Evolutionary conservation across 2,113 vertebrate species (phyloP), one percentile per base, ranked within the genome.

Genomic region (Miniopterus natalensis): DNA sequence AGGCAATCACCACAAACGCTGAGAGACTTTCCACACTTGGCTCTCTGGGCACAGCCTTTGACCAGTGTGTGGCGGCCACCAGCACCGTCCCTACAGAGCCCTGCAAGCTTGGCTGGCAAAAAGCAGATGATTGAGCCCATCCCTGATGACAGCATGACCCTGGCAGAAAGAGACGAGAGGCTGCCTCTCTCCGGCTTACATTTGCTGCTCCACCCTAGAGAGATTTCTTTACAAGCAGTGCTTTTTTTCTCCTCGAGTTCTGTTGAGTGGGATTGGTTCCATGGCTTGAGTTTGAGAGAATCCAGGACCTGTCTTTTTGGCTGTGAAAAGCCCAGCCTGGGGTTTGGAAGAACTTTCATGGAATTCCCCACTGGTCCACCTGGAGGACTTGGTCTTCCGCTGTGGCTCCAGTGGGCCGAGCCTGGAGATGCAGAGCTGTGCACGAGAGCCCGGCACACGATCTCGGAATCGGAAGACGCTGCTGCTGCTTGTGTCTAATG

Each of bases 231-330:
- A 63, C 20, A 78, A 78, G 55, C 7, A 49, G 21, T 18, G 3
- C 8, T 57, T 66, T 83, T 73, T 51, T 29, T 42, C 51, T 70
- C n/a, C 45, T 80, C 12, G 31, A 57, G 75, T 57, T 10, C 40
- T 47, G 68, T 11, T 12, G 36, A 74, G 8, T 75, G 47, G 66
- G 68, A 74, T 49, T 83, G 36, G 57, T 66, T 88, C 49, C 65
- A 7, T 91, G 42, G 27, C 74, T 81, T 68, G 5, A 42, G 25
- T 91, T 80, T 66, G 55, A 93, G 42, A 92, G n/a, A 92, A 83
- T 47, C 45, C 11, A 73, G 40, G 20, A 42, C 36, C 18, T 27
- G 1, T 57, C 61, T 40, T 95, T 49, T n/a, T 75, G 55, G 51
- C 47, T 84, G 45, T 42, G 27, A 68, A 93, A 87, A 66, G 63